These are phyloP conservation scores for Tenualosa ilisha DNA, from an alignment of 2,797 vertebrate species.

Conservation along the genomic window DNA sequence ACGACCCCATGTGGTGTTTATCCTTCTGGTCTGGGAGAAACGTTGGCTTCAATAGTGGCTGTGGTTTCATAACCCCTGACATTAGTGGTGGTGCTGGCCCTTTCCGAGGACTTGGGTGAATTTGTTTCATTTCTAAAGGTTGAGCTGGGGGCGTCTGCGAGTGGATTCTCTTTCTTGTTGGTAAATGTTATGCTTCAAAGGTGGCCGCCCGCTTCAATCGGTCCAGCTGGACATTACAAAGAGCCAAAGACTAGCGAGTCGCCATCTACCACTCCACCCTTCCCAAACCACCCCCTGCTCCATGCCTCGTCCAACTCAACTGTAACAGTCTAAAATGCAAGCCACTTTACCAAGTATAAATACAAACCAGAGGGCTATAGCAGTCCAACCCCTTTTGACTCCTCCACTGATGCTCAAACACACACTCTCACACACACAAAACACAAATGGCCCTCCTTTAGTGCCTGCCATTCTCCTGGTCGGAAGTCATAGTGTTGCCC, in stretches of 20 bases:
- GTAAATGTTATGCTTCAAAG: constrained; percentile 51
- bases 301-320: background rate
- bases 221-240: constrained; percentile 24
- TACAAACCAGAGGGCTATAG: background rate
- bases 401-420: background rate
- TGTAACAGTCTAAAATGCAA: background rate
- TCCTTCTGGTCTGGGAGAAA: background rate
- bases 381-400: background rate
- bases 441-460: background rate
- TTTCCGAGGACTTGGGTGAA: constrained; percentile 10
- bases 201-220: constrained; percentile 26
- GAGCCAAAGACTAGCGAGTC: background rate
- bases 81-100: constrained; percentile 17
- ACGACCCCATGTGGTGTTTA: constrained; percentile 4
- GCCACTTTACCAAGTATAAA: background rate
- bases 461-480: background rate
- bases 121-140: constrained; percentile 40
- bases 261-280: background rate
- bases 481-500: background rate
- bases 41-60: background rate
- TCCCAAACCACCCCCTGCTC: background rate
- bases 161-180: constrained; percentile 46
- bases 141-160: constrained; percentile 27
- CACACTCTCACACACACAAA: background rate
- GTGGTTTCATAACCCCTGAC: background rate